Base-by-base conservation (phyloP, 2,113 vertebrate species). In the Alosa alosa region DNA sequence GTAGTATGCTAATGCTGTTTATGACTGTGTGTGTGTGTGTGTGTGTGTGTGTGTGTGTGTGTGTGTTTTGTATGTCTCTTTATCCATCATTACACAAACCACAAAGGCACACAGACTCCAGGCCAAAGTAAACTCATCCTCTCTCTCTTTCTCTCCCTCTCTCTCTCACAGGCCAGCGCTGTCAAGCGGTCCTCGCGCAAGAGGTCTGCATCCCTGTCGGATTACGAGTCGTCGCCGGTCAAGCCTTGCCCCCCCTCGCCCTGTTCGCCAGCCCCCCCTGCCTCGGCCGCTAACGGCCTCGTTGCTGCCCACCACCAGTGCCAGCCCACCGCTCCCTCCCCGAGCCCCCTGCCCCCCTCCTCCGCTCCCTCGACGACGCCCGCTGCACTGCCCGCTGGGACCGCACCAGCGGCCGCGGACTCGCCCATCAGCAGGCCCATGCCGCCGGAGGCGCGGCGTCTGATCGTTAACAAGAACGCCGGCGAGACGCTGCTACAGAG, bases 391-490 rank as follows among this genome's bases (percentile, higher is more conserved):
- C 93, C 92, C 0, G 0, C 91, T 0, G 82, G 91, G 3, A 94
- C 87, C 87, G 91, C 94, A 7, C 90, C 94, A 20, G 93, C 86
- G 78, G 95, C 96, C 84, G 92, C 88, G 85, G 85, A 88, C 60
- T 41, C 49, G 8, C 93, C 96, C 88, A 91, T 96, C 85, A 96
- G 96, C 89, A 96, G 97, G 13, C 97, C 98, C 0, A 98, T 99
- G 96, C 98, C 98, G 0, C 98, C 98, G 0, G 98, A 99, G 89
- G 98, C 98, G 0, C 96, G 98, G 6, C 94, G 98, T 82, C 96
- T 99, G 1, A 99, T 99, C 81, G 98, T 99, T 88, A 99, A 99
- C 93, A 99, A 99, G 94, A 99, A 99, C 7, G 98, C 98, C 0
- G 98, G 98, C 0, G 98, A 99, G 91, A 99, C 98, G 3, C 96